phyloP scores from a whole-genome alignment of 2,797 vertebrate species.

The Bradypus variegatus region DNA sequence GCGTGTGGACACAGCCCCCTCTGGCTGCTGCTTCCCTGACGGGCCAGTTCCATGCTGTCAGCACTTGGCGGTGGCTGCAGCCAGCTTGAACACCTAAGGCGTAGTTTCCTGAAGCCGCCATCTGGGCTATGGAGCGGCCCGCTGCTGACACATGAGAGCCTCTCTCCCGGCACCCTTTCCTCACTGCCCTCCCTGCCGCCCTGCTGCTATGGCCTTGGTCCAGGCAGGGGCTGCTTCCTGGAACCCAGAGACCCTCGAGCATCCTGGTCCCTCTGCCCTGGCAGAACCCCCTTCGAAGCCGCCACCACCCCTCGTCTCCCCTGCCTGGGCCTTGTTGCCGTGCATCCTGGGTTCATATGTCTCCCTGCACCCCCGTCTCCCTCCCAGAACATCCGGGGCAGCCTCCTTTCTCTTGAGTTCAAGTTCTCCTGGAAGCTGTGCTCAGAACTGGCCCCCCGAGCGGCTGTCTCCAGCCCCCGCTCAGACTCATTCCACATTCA shows the following conservation, averaged over 20 bases:
- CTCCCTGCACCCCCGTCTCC: not conserved
- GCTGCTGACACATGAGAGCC: constrained; percentile 44
- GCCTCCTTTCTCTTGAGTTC: accelerated
- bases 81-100: constrained; percentile 64
- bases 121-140: constrained; percentile 45
- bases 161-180: not conserved
- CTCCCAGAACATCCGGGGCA: not conserved
- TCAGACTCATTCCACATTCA: not conserved
- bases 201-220: not conserved
- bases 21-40: constrained; percentile 1
- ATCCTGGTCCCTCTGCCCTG: not conserved
- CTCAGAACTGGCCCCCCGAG: not conserved
- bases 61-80: constrained; percentile 67
- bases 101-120: constrained; percentile 62
- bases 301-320: accelerated
- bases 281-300: not conserved
- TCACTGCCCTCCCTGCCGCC: not conserved
- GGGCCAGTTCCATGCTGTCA: constrained; percentile 63
- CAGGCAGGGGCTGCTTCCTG: not conserved
- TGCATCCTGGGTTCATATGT: too few species aligned
- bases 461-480: not conserved
- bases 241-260: not conserved
- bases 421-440: not conserved
- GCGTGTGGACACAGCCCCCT: constrained; percentile 39
- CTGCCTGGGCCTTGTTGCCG: not conserved